Conservation (phyloP, 2,888 invertebrate species). For the Syrista parreyssii region DNA sequence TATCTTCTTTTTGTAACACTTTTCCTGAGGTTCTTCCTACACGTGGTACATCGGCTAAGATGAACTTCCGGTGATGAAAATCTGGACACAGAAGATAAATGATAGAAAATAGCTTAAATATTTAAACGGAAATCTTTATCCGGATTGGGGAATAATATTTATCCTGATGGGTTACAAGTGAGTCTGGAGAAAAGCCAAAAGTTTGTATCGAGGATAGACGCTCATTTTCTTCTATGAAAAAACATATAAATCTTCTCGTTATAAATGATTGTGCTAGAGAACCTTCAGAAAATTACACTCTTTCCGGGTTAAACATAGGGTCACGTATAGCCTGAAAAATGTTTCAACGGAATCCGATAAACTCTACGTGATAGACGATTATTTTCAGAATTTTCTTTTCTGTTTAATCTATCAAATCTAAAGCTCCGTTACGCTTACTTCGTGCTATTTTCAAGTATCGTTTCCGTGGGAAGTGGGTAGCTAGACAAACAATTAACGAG, state of each 20-base stretch:
- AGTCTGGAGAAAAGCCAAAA: constrained; percentile 32
- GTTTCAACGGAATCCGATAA: not conserved
- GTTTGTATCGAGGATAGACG: not conserved
- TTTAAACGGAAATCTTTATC: not conserved
- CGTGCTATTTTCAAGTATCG: constrained; percentile 1
- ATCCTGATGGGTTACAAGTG: constrained; percentile 37
- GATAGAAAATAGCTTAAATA: no score
- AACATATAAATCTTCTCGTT: not conserved
- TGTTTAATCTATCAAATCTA: not conserved
- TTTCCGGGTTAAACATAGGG: not conserved
- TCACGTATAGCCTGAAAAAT: not conserved
- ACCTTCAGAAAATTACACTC: not conserved
- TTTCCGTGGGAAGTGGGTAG: not conserved
- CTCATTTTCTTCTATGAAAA: not conserved
- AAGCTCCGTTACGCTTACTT: not conserved
- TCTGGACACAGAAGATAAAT: not conserved
- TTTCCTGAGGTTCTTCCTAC: not conserved
- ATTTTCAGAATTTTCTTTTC: not conserved
- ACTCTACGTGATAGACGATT: not conserved
- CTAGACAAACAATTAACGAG: not conserved
- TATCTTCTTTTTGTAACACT: not conserved
- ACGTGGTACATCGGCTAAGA: not conserved
- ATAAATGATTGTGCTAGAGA: not conserved
- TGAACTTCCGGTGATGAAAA: not conserved
- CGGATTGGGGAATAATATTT: constrained; percentile 45